A percentile compares a stretch with the other conserved stretches of the same genome.
Conservation (phyloP, 2,113 vertebrate species). For the Prinia subflava region DNA sequence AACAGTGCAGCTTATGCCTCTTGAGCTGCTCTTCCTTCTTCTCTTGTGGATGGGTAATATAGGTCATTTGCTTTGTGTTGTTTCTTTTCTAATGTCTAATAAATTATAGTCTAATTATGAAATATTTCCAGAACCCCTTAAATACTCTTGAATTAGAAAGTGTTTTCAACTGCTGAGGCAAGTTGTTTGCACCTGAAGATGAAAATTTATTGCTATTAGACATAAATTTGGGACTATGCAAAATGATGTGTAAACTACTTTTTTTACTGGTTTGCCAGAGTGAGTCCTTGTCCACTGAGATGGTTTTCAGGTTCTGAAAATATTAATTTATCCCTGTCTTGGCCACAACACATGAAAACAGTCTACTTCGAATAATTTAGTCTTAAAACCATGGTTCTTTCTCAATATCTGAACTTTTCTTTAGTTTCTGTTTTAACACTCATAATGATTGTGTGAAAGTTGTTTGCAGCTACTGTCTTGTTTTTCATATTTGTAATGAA, state of each 20-base stretch:
- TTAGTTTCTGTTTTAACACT: slow-evolving; percentile 19
- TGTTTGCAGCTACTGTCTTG: not conserved
- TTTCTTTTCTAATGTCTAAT: not conserved
- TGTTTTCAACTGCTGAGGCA: not conserved
- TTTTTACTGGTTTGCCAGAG: not conserved
- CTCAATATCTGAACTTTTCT: not conserved
- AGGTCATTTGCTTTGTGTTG: not conserved
- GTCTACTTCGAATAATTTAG: not conserved
- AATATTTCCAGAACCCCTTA: not conserved
- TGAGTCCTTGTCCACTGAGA: not conserved
- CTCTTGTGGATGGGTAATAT: not conserved
- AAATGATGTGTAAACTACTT: not conserved
- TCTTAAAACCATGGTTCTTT: not conserved
- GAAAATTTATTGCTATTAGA: not conserved
- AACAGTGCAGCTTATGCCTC: not conserved
- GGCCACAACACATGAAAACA: not conserved
- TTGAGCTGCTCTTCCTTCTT: not conserved
- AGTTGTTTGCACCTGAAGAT: not conserved
- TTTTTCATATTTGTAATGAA: slow-evolving; percentile 54
- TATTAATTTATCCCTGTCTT: not conserved
- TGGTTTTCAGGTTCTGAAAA: not conserved
- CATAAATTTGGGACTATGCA: not conserved
- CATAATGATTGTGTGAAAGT: not conserved
- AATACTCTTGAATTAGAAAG: not conserved
- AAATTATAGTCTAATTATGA: not conserved